Percentiles rank a stretch among this genome's conserved stretches.
Conservation (phyloP, 2,797 vertebrate genomes). For the Hephaestus fuliginosus region DNA sequence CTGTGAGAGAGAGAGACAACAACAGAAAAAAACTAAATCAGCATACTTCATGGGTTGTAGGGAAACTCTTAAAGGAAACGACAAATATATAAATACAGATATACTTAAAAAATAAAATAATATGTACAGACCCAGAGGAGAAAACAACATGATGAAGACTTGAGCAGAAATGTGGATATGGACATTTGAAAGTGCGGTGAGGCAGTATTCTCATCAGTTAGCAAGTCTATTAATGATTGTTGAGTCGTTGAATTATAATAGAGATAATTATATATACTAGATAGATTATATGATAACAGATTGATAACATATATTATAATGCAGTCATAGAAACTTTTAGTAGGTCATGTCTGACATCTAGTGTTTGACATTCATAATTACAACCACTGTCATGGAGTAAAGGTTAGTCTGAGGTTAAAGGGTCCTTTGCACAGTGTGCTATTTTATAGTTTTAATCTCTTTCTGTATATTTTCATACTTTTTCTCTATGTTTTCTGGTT, state of each 20-base stretch:
- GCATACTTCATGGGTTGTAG: background rate
- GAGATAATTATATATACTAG: no score
- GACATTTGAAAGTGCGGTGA: background rate
- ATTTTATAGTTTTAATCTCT: background rate
- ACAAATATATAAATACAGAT: slow-evolving; percentile 1
- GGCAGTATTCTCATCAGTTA: background rate
- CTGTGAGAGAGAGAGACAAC: background rate
- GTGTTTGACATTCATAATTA: slow-evolving; percentile 54
- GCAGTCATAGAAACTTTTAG: background rate
- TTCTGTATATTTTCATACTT: background rate
- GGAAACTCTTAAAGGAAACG: background rate
- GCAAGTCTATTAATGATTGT: background rate
- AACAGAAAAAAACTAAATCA: no score
- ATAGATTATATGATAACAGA: no score
- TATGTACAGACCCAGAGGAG: background rate
- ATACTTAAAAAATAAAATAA: background rate
- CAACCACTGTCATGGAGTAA: background rate
- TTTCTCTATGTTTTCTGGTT: no score
- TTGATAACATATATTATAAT: background rate
- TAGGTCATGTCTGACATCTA: slow-evolving; percentile 64
- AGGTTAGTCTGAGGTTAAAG: background rate
- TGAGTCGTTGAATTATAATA: background rate
- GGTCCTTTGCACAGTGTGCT: background rate
- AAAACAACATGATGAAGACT: background rate
- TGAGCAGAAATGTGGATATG: background rate